Evolutionary conservation across 2,888 invertebrate species (phyloP), one percentile per base, ranked within the genome.

Genomic region (Conistra vaccinii): DNA sequence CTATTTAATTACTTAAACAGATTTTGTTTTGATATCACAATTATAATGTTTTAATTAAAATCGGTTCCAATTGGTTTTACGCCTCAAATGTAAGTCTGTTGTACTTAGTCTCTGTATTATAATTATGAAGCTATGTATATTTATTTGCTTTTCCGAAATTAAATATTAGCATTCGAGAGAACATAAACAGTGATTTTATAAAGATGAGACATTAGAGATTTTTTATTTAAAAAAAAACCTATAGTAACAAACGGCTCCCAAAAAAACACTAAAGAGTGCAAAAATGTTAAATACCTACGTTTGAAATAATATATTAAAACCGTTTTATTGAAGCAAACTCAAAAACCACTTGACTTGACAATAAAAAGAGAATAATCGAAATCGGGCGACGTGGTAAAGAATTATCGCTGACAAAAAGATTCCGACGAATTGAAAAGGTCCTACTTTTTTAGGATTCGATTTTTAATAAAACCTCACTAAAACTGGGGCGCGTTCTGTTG

Each of bases 1-100:
- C 10, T 4, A 42, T 26, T 42, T 60, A 10, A 48, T 51, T 26
- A 10, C 42, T 51, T 26, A 23, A 35, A 69, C 5, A 77, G 35
- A 68, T 29, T 76, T 75, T 39, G 17, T 39, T 48, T 48, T 12
- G 17, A 3, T 12, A n/a, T 14, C 9, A 63, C 17, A 58, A 48
- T 63, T 20, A 51, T 23, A 39, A 48, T 26, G 45, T 51, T n/a
- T 26, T n/a, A 55, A 70, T 72, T 58, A 10, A 35, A 70, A 70
- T 39, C 6, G 26, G 9, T 29, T 32, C 32, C n/a, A 39, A 58
- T 39, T 67, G 20, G 1, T 67, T 53, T 14, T 10, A 26, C 9
- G n/a, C 39, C 9, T 5, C 10, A 20, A 39, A 17, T 17, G 35
- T 35, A n/a, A 23, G 17, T 61, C 9, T 17, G 14, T 35, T 14